phyloP scores from a whole-genome alignment of 2,888 invertebrate species.

The Atherix ibis region DNA sequence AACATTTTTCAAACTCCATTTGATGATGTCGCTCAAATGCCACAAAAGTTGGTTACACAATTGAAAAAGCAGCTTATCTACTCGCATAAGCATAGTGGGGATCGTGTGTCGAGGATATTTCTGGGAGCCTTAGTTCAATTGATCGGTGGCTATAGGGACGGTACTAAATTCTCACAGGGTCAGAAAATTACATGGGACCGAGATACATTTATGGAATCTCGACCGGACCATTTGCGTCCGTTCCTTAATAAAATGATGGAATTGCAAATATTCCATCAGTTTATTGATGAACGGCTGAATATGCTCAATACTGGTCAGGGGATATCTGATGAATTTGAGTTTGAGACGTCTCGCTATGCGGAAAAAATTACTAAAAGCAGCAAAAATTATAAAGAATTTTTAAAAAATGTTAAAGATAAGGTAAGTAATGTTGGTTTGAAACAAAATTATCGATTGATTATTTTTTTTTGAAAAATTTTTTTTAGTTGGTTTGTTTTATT shows the following conservation, averaged over 20 bases:
- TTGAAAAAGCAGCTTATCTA: slow-evolving; percentile 30
- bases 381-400: slow-evolving; percentile 56
- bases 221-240: slow-evolving; percentile 70
- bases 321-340: slow-evolving; percentile 89
- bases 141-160: slow-evolving; percentile 89
- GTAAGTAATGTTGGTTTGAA: slow-evolving; percentile 35
- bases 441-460: background rate
- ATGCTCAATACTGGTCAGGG: slow-evolving; percentile 86
- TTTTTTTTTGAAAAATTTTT: slow-evolving; percentile 1
- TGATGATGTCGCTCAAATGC: slow-evolving; percentile 78
- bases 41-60: slow-evolving; percentile 66
- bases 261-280: slow-evolving; percentile 84
- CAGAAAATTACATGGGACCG: slow-evolving; percentile 70
- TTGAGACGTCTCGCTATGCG: slow-evolving; percentile 51
- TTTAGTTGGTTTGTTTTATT: background rate
- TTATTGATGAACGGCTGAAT: slow-evolving; percentile 85
- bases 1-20: slow-evolving; percentile 76
- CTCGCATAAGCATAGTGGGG: slow-evolving; percentile 57
- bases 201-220: slow-evolving; percentile 74
- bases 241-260: slow-evolving; percentile 82
- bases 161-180: slow-evolving; percentile 57
- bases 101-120: slow-evolving; percentile 86
- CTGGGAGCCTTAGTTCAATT: slow-evolving; percentile 74
- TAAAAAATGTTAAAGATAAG: slow-evolving; percentile 78
- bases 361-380: slow-evolving; percentile 36